These are phyloP conservation scores for Hydrochoerus hydrochaeris DNA, from an alignment of 2,113 vertebrate genomes.

Conservation along the genomic window DNA sequence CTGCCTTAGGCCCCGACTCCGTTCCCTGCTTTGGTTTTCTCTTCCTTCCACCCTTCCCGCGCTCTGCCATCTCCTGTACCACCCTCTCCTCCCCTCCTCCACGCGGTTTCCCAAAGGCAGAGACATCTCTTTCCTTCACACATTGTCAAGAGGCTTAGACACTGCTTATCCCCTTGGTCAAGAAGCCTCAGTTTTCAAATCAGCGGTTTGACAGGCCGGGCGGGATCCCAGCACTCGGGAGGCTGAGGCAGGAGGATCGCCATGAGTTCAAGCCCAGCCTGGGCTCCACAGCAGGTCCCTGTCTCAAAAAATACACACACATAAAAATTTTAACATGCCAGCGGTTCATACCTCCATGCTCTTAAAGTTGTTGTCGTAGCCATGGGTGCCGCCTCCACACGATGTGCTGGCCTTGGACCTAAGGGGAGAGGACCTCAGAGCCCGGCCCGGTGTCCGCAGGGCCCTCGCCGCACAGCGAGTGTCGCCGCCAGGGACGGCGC, in stretches of 20 bases:
- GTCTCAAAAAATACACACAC: not conserved
- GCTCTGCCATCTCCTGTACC: not conserved
- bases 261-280: not conserved
- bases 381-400: conserved; percentile 93
- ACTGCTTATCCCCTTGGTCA: not conserved
- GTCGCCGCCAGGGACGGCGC: no score
- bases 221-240: not conserved
- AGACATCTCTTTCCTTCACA: not conserved
- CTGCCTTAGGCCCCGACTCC: no score
- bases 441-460: not conserved
- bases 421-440: conserved; percentile 69
- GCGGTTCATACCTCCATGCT: conserved; percentile 93
- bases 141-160: not conserved
- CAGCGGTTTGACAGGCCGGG: not conserved
- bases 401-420: conserved; percentile 82
- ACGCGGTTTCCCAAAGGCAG: not conserved
- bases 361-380: conserved; percentile 94
- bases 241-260: not conserved
- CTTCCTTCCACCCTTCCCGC: not conserved
- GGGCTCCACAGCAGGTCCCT: not conserved
- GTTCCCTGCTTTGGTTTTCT: not conserved
- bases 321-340: not conserved
- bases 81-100: not conserved
- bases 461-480: not conserved
- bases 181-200: not conserved